A percentile compares a stretch with the other conserved stretches of the same genome.
Conservation (phyloP, 2,113 vertebrate species). For the Ibidorhyncha struthersii region DNA sequence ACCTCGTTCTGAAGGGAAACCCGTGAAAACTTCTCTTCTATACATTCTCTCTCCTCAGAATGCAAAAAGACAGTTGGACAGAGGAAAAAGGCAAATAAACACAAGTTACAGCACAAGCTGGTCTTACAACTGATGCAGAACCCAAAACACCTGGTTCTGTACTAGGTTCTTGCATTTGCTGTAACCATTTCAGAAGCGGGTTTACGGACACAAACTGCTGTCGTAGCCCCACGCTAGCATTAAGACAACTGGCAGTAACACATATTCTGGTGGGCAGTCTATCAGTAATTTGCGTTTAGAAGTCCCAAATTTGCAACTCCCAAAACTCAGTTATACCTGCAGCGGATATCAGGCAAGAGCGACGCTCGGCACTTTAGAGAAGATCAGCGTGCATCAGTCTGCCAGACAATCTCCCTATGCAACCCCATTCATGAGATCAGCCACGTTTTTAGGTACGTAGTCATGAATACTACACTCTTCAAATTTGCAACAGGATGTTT, state of each 20-base stretch:
- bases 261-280: background rate
- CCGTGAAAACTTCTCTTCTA: background rate
- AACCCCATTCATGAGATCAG: accelerated
- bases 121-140: background rate
- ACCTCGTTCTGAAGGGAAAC: accelerated
- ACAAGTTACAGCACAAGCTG: background rate
- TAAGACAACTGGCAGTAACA: accelerated
- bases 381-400: background rate
- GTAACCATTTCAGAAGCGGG: background rate
- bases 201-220: background rate
- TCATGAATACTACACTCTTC: background rate
- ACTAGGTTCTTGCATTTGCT: background rate
- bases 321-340: background rate
- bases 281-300: accelerated
- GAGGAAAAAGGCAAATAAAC: background rate
- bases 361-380: background rate
- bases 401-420: accelerated
- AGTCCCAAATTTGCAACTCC: no score
- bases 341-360: accelerated
- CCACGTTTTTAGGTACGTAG: background rate
- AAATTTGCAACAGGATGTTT: accelerated
- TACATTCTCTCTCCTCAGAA: background rate
- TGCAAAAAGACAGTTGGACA: background rate
- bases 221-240: accelerated
- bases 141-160: background rate